Base-by-base conservation (phyloP, 2,888 invertebrate genomes). In the Zygaena filipendulae region DNA sequence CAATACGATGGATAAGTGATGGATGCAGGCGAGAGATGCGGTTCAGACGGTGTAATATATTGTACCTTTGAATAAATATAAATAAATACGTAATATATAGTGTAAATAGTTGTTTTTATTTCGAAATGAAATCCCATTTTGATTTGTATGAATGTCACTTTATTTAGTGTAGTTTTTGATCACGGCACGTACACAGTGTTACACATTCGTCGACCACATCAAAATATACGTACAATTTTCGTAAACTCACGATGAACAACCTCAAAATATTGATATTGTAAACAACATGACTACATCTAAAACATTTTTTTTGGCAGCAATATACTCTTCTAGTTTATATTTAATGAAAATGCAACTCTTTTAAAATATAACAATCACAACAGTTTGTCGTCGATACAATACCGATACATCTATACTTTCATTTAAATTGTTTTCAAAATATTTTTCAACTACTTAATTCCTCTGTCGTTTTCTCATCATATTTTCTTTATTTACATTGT, bases 31-130 rank as follows among this genome's bases (percentile, higher is more conserved):
- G 59, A 63, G 54, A 59, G 62, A 52, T 52, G 58, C 49, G 59
- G 67, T 66, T 62, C 58, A 57, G 69, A 72, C 68, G 74, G 62
- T 77, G 77, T 77, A 77, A 75, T 74, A 77, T 77, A 77, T 77
- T 79, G 77, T 77, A 77, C 71, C 77, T 77, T 77, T 74, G 62
- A 74, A 68, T 67, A 59, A 64, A 64, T 75, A 77, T 75, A 72
- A 75, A 77, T 74, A 75, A 75, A 77, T 74, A 77, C 72, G 69
- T 77, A 75, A 75, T 77, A 77, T 75, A 79, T 79, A 74, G 68
- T 68, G n/a, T 6, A 51, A 21, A 30, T 23, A 21, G 26, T 52
- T 39, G 57, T 68, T 67, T 66, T 39, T 57, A 61, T 64, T 46
- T 9, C n/a, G n/a, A n/a, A n/a, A n/a, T n/a, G n/a, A n/a, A n/a